phyloP scores from a whole-genome alignment of 1,140 invertebrate genomes.

The Amphibalanus amphitrite region DNA sequence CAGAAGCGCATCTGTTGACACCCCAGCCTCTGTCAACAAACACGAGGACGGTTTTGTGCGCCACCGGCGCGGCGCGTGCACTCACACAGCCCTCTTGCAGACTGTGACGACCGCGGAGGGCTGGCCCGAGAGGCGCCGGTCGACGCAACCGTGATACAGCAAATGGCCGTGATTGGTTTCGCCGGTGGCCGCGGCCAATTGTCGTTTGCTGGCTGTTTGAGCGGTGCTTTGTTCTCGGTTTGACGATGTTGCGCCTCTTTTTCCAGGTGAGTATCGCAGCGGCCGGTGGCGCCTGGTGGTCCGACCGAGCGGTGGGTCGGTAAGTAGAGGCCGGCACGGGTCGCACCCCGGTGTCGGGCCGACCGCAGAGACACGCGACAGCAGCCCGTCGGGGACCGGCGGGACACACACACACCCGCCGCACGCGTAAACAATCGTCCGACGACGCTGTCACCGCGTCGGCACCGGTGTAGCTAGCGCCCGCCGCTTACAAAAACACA shows the following conservation, averaged over 20 bases:
- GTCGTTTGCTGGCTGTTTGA: too few relatives aligned
- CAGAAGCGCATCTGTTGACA: not conserved
- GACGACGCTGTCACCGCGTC: not conserved
- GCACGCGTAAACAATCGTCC: not conserved
- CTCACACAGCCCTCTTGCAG: not conserved
- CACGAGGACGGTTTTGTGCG: not conserved
- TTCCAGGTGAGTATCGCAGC: not conserved
- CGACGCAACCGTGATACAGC: too few relatives aligned
- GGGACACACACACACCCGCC: not conserved
- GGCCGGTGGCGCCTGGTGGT: too few relatives aligned
- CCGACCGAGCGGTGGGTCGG: too few relatives aligned
- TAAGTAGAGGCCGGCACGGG: too few relatives aligned
- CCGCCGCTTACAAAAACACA: not conserved
- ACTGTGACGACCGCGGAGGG: not conserved
- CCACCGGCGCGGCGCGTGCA: too few relatives aligned
- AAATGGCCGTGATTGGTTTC: too few relatives aligned
- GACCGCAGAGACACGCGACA: not conserved
- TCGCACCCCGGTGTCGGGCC: too few relatives aligned
- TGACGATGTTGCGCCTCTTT: not conserved
- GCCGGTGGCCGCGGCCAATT: too few relatives aligned
- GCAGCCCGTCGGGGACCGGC: not conserved
- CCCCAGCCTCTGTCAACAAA: not conserved
- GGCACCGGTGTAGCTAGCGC: not conserved
- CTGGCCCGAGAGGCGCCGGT: too few relatives aligned
- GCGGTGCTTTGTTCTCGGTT: not conserved